Evolutionary conservation across 1,140 invertebrate genomes (phyloP).

Genomic region (Papilio polytes): DNA sequence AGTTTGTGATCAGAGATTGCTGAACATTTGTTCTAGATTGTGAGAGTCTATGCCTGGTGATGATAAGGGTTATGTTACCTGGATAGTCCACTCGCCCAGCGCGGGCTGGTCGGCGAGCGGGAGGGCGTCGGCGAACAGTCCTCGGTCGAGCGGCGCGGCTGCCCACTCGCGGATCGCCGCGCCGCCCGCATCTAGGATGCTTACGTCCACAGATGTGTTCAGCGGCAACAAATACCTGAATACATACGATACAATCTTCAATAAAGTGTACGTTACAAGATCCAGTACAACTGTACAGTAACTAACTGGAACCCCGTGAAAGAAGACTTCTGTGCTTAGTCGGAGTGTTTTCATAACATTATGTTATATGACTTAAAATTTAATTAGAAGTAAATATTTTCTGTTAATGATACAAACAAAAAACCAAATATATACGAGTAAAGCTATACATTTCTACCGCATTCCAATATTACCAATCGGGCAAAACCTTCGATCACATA

Average conservation of each 20-base stretch:
- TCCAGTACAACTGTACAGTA: too few species aligned
- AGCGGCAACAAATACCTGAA: conserved; percentile 73
- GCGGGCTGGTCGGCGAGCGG: conserved; percentile 93
- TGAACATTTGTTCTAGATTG: too few species aligned
- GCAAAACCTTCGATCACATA: neutral
- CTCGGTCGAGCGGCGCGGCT: conserved; percentile 87
- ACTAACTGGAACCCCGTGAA: too few species aligned
- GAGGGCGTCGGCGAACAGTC: conserved; percentile 91
- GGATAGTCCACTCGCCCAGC: conserved; percentile 96
- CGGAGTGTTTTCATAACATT: too few species aligned
- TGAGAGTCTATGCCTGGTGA: neutral
- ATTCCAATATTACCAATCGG: conserved; percentile 1
- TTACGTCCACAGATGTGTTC: conserved; percentile 66
- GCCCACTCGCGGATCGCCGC: conserved; percentile 93
- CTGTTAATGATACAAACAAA: neutral
- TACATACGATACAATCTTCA: neutral
- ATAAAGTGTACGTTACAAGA: neutral
- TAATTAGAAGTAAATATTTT: neutral
- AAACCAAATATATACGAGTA: neutral
- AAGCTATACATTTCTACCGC: neutral
- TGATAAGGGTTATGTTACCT: conserved; percentile 72
- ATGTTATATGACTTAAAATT: too few species aligned
- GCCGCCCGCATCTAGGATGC: conserved; percentile 89
- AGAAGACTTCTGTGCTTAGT: too few species aligned
- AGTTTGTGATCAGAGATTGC: too few species aligned